A percentile compares a stretch with the other conserved stretches of the same genome.
Evolutionary conservation across 2,888 invertebrate species (phyloP).

Genomic region (Carpatolechia fugitivella): DNA sequence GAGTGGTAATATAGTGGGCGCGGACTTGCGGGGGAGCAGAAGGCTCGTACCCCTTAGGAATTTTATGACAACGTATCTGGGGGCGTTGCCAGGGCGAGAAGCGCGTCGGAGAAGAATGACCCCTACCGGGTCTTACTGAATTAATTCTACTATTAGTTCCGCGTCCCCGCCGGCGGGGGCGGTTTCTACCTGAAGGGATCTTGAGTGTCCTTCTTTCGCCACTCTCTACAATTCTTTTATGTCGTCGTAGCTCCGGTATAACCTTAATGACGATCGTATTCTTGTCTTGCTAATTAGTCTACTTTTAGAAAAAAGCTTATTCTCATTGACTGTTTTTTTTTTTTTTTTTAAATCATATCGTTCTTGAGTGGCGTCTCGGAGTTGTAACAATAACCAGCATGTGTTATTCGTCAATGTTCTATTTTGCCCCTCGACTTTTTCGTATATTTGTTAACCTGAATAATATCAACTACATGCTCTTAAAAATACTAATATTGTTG

Average conservation of each 20-base stretch:
- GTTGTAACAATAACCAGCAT: constrained; percentile 26
- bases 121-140: too few relatives aligned
- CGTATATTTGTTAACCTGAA: too few relatives aligned
- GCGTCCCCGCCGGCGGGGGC: too few relatives aligned
- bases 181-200: too few relatives aligned
- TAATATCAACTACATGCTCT: neutral
- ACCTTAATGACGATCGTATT: neutral
- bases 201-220: constrained; percentile 30
- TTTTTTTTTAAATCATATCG: too few relatives aligned
- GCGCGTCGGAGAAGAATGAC: too few relatives aligned
- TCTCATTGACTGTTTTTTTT: constrained; percentile 2
- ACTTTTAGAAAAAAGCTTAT: neutral
- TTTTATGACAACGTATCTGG: too few relatives aligned
- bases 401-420: constrained; percentile 36
- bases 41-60: too few relatives aligned
- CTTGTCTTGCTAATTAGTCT: constrained; percentile 7
- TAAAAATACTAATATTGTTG: neutral
- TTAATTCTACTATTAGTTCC: too few relatives aligned
- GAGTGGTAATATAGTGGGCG: too few relatives aligned
- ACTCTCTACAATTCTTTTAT: neutral
- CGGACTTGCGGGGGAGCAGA: too few relatives aligned
- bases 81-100: too few relatives aligned
- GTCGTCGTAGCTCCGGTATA: neutral
- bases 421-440: constrained; percentile 33
- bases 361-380: constrained; percentile 17